Percentiles rank a stretch among this genome's conserved stretches.
phyloP scores from a whole-genome alignment of 2,888 invertebrate species.

The Syrista parreyssii region DNA sequence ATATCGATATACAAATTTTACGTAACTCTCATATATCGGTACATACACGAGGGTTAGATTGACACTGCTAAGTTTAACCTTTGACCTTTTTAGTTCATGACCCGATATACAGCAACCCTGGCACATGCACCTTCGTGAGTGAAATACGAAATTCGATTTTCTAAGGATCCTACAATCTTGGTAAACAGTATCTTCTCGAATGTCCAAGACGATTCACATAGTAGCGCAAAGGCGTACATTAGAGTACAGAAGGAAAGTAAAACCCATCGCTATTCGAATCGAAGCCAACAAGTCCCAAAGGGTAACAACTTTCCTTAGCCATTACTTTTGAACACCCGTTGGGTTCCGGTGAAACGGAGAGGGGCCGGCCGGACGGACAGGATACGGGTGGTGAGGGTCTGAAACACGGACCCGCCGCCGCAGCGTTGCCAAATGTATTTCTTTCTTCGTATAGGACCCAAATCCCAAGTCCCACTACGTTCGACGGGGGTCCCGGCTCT shows the following conservation, averaged over 20 bases:
- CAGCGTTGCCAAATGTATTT: conserved; percentile 25
- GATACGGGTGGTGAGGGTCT: conserved; percentile 24
- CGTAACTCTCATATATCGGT: neutral
- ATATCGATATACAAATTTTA: neutral
- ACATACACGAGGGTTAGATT: neutral
- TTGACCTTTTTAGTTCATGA: neutral
- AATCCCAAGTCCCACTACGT: neutral
- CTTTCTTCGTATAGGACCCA: conserved; percentile 12
- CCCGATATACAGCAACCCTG: neutral
- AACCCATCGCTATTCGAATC: neutral
- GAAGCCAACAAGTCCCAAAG: neutral
- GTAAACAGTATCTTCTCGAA: neutral
- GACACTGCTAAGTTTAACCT: neutral
- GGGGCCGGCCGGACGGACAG: conserved; percentile 19
- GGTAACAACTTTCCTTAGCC: neutral
- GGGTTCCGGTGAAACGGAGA: conserved; percentile 15
- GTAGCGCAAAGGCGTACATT: neutral
- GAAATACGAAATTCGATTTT: neutral
- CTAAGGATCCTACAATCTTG: neutral
- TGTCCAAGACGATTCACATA: neutral
- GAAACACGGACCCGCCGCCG: conserved; percentile 20
- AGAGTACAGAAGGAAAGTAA: neutral
- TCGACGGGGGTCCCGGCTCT: neutral
- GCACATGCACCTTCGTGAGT: neutral
- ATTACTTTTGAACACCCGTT: conserved; percentile 1